These are phyloP conservation scores for Puma concolor DNA, from an alignment of 2,113 vertebrate genomes.

Conservation along the genomic window DNA sequence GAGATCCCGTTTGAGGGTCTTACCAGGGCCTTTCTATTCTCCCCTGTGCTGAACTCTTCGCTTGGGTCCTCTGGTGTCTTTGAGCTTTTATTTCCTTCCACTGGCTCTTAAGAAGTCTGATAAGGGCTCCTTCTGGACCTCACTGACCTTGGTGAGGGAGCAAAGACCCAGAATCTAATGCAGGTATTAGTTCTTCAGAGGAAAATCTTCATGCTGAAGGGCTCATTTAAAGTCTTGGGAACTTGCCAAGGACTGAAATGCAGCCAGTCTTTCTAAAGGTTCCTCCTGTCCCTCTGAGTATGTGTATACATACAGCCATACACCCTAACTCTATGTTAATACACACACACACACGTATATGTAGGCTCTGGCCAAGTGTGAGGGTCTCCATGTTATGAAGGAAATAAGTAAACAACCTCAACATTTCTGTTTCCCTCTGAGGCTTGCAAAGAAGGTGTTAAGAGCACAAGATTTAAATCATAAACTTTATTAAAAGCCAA, in stretches of 20 bases:
- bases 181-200: neutral
- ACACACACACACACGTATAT: neutral
- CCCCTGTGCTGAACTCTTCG: too few relatives aligned
- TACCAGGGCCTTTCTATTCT: neutral
- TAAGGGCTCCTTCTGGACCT: neutral
- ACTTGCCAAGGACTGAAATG: neutral
- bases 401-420: conserved; percentile 72
- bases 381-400: conserved; percentile 50
- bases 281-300: neutral
- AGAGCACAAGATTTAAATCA: conserved; percentile 77
- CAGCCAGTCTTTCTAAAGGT: neutral
- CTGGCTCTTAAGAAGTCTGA: neutral
- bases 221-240: neutral
- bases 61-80: neutral
- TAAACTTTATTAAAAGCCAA: conserved; percentile 76
- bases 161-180: neutral
- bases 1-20: neutral
- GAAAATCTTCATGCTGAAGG: neutral
- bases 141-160: fast-evolving
- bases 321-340: neutral
- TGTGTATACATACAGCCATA: neutral
- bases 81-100: neutral
- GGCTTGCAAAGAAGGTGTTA: conserved; percentile 80
- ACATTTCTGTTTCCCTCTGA: conserved; percentile 74
- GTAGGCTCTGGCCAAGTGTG: neutral